These are phyloP conservation scores for Hymenopus coronatus DNA, from an alignment of 2,888 invertebrate genomes.

Conservation along the genomic window DNA sequence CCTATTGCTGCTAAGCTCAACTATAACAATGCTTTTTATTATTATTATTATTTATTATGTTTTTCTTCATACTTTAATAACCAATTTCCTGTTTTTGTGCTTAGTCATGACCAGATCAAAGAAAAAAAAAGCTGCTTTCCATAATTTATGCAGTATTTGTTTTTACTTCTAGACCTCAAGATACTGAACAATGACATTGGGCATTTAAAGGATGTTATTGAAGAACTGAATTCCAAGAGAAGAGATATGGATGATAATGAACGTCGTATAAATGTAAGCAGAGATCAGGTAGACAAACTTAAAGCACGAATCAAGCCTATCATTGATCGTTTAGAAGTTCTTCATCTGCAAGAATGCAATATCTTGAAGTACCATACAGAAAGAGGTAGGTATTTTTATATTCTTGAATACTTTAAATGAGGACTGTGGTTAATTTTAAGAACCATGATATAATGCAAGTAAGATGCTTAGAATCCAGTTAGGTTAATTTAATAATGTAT, in stretches of 20 bases:
- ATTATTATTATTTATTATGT: too few relatives aligned
- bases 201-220: slow-evolving; percentile 52
- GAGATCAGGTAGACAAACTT: slow-evolving; percentile 50
- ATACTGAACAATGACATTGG: slow-evolving; percentile 41
- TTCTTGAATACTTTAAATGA: too few relatives aligned
- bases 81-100: too few relatives aligned
- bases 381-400: slow-evolving; percentile 43
- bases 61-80: too few relatives aligned
- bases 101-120: too few relatives aligned
- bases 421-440: too few relatives aligned
- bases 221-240: slow-evolving; percentile 60
- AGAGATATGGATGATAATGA: slow-evolving; percentile 61
- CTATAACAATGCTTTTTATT: too few relatives aligned
- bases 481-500: too few relatives aligned
- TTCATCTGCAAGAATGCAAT: slow-evolving; percentile 54
- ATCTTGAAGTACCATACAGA: slow-evolving; percentile 54
- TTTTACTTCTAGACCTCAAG: slow-evolving; percentile 32
- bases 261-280: slow-evolving; percentile 56
- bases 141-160: neutral
- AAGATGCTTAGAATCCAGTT: too few relatives aligned
- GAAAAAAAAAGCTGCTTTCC: neutral
- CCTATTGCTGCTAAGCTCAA: too few relatives aligned
- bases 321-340: slow-evolving; percentile 46
- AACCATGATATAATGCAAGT: too few relatives aligned
- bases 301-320: slow-evolving; percentile 50